phyloP scores from a whole-genome alignment of 2,888 invertebrate species.

The Tolmerus cingulatus region DNA sequence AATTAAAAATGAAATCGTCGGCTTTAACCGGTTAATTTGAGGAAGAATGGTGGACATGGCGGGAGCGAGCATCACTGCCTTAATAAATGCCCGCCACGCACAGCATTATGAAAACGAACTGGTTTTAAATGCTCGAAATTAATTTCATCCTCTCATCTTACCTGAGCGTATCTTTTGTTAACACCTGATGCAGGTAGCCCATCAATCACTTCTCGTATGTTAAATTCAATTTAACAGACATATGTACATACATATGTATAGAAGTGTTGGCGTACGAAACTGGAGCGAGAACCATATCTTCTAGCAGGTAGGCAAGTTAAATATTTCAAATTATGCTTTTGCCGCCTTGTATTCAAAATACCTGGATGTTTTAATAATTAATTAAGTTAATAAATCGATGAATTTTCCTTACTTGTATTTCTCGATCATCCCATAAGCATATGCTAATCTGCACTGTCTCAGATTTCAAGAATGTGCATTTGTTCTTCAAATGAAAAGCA shows the following conservation, averaged over 20 bases:
- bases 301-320: background rate
- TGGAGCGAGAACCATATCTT: background rate
- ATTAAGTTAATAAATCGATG: no score
- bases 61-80: background rate
- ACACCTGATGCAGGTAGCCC: background rate
- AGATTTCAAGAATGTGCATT: no score
- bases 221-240: background rate
- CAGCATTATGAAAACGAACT: background rate
- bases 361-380: no score
- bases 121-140: background rate
- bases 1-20: conserved; percentile 6
- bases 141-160: background rate
- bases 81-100: background rate
- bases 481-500: no score
- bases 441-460: no score
- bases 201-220: background rate
- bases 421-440: no score
- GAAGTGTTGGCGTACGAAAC: background rate
- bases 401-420: no score
- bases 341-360: no score
- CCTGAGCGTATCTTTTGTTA: background rate
- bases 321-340: background rate
- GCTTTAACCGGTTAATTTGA: conserved; percentile 14
- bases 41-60: conserved; percentile 6
- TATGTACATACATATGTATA: background rate